Base-by-base conservation (phyloP, 23 tunicate species). In the Ascidia mentula region DNA sequence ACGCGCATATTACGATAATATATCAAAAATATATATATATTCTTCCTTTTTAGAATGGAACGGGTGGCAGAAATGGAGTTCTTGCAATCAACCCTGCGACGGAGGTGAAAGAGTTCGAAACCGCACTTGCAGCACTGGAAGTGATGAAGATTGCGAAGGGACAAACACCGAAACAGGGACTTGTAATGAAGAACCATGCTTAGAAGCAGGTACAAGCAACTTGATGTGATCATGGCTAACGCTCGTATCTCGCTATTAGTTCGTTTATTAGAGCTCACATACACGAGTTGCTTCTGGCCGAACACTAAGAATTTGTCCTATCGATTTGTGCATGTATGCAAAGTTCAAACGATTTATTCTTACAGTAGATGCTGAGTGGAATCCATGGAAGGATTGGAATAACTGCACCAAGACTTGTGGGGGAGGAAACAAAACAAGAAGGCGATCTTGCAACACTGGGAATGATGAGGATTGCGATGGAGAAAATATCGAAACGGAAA, bases 381-480 rank as follows among this genome's bases (percentile, higher is more conserved):
- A 53, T 28, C 4, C 7, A 20, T 53, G 65, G 65, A 3, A 53
- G 24, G 65, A 53, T 5, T 53, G 65, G 65, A 53, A 28, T 28
- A 53, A 9, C 65, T 53, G 65, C 65, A 53, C 12, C 13, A 20
- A 20, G 13, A 53, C 65, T 20, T 53, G 65, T 9, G 65, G 65
- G 22, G 65, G 65, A 5, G 65, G 65, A 53, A 53, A 26, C 13
- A 53, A 28, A 53, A 53, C 28, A 3, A 40, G 45, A 32, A 80
- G 31, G 4, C 17, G 83, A 38, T 26, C 45, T 36, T 80, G 83
- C 36, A 69, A 46, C 34, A 36, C 75, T n/a, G 75, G 36, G 38
- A 80, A 69, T 32, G 60, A 39, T 61, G 83, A 60, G 26, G 83
- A 69, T 39, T 80, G 83, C 2, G 28, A 26, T 9, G 65, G 65